These are phyloP conservation scores for Thymelicus lineola DNA, from an alignment of 2,888 invertebrate species.

Conservation along the genomic window DNA sequence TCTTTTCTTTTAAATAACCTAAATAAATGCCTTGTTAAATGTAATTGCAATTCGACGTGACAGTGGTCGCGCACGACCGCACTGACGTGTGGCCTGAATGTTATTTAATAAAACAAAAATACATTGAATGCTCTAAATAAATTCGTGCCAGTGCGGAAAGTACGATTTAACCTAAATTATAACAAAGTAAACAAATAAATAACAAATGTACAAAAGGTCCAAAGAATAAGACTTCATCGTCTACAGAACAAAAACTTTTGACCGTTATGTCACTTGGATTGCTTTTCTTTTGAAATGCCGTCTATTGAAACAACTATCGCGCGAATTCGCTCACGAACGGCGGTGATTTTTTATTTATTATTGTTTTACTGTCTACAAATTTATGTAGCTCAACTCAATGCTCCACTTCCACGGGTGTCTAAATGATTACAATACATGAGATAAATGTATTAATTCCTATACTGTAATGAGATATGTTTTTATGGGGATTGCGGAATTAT, in stretches of 20 bases:
- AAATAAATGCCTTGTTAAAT: slow-evolving; percentile 32
- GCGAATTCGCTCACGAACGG: slow-evolving; percentile 11
- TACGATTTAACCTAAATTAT: slow-evolving; percentile 1
- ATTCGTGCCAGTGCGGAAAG: slow-evolving; percentile 7
- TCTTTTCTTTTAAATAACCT: slow-evolving; percentile 8
- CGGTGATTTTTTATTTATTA: slow-evolving; percentile 16
- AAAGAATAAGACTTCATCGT: slow-evolving; percentile 1
- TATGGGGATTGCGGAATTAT: too few relatives aligned
- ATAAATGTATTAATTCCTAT: neutral
- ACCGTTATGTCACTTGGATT: slow-evolving; percentile 16
- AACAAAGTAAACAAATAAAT: slow-evolving; percentile 7
- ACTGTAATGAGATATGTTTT: neutral
- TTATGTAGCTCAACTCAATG: slow-evolving; percentile 17
- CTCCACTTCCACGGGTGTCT: slow-evolving; percentile 21
- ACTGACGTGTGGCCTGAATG: slow-evolving; percentile 31
- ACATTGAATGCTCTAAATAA: slow-evolving; percentile 31
- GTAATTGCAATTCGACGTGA: slow-evolving; percentile 30
- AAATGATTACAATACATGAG: neutral
- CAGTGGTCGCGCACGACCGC: slow-evolving; percentile 42
- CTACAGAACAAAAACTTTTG: slow-evolving; percentile 18
- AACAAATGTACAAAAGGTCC: neutral
- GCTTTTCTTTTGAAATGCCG: slow-evolving; percentile 15
- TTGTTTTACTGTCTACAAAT: slow-evolving; percentile 25
- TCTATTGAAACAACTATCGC: slow-evolving; percentile 10
- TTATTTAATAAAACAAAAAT: slow-evolving; percentile 38